Evolutionary conservation across 2,797 vertebrate species (phyloP), one percentile per base, ranked within the genome.

Genomic region (Chloroceryle amazona): DNA sequence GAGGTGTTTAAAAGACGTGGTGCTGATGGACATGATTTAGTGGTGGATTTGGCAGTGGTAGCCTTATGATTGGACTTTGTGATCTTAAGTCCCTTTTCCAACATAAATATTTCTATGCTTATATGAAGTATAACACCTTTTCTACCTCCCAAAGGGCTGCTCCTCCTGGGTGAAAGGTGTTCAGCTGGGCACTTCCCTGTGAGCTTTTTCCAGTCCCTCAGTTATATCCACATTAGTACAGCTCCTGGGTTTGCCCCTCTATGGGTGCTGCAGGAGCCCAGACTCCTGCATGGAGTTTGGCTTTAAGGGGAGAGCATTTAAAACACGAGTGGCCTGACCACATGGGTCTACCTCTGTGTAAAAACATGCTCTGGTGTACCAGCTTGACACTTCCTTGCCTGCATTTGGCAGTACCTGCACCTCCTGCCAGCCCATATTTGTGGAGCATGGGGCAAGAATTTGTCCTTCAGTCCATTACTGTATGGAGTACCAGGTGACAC

Each of bases 401-500:
- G 44, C 37, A 17, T 62, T 82, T 2, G 3, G 16, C 29, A 62
- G 33, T 17, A 9, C 29, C 28, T 80, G 29, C 29, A 14, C 17
- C 20, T 54, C 11, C 9, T 41, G 47, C 26, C 63, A 82, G 63
- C 31, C 39, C 33, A 33, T 25, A 10, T 11, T 58, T 8, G 0
- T 2, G 9, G n/a, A 78, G 31, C 9, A 33, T 28, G 46, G 16
- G 20, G 19, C 54, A 57, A 28, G 8, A 60, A 7, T 37, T 57
- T 74, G 12, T 70, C 65, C 68, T 81, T 61, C 68, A 31, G 0
- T 28, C 42, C 28, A 9, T 19, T 31, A 31, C 44, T 51, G 18
- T 20, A 1, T 9, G 47, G 76, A 25, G 14, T 44, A 79, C 20
- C 0, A 0, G 20, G 26, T 42, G 55, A 46, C 46, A 22, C 19